phyloP scores from a whole-genome alignment of 2,888 invertebrate species.

The Steinernema carpocapsae region DNA sequence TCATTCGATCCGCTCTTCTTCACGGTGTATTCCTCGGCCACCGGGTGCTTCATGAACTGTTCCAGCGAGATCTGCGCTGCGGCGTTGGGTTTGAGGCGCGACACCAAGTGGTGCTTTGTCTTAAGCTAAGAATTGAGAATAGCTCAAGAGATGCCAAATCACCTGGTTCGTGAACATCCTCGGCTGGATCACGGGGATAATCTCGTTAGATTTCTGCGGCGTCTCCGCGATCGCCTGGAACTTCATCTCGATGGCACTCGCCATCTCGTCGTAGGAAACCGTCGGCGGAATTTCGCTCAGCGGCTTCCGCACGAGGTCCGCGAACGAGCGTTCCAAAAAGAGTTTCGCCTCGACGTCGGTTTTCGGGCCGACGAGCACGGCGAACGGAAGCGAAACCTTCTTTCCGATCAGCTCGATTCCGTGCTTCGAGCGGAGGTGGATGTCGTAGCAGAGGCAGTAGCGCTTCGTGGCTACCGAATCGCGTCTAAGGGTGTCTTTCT shows the following conservation, averaged over 20 bases:
- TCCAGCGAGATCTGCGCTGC: conserved; percentile 58
- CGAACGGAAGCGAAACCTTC: conserved; percentile 67
- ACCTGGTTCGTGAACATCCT: conserved; percentile 55
- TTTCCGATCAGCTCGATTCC: conserved; percentile 63
- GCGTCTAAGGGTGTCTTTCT: conserved; percentile 66
- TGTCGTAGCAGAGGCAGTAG: conserved; percentile 66
- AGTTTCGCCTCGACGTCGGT: conserved; percentile 67
- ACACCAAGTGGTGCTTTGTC: conserved; percentile 61
- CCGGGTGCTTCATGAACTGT: conserved; percentile 65
- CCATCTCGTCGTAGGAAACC: conserved; percentile 63
- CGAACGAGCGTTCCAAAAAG: conserved; percentile 65
- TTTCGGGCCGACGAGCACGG: conserved; percentile 67
- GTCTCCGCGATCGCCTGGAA: conserved; percentile 68
- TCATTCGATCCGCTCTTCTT: conserved; percentile 41
- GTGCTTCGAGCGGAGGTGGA: conserved; percentile 58
- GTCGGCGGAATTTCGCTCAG: conserved; percentile 62
- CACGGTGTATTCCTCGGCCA: conserved; percentile 60
- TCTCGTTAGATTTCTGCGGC: conserved; percentile 66
- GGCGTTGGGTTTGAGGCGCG: conserved; percentile 61
- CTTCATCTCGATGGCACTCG: conserved; percentile 67
- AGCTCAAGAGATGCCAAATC: too few relatives aligned
- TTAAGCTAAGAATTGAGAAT: conserved; percentile 36
- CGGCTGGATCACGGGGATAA: conserved; percentile 62
- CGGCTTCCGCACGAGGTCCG: conserved; percentile 59
- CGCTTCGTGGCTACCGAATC: conserved; percentile 65